Conservation (phyloP, 1,140 invertebrate species). For the Bombus sibiricus region DNA sequence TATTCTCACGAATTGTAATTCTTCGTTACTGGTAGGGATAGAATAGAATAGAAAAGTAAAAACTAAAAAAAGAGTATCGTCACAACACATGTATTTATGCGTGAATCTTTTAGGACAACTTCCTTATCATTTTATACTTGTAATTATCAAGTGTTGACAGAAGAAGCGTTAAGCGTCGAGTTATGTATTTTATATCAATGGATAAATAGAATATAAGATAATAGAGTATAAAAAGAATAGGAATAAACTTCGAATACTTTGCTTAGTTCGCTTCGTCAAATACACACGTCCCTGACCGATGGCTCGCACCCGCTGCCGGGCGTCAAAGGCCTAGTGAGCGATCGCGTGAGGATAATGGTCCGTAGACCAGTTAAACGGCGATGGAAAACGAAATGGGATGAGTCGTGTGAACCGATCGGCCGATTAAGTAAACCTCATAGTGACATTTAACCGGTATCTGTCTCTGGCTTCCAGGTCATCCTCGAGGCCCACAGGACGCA, state of each 20-base stretch:
- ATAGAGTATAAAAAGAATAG: too few relatives aligned
- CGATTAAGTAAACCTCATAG: slow-evolving; percentile 74
- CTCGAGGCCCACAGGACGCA: slow-evolving; percentile 38
- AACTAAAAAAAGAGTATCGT: too few relatives aligned
- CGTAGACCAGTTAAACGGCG: slow-evolving; percentile 63
- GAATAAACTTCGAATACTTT: too few relatives aligned
- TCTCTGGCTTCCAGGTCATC: slow-evolving; percentile 69
- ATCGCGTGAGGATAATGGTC: slow-evolving; percentile 75
- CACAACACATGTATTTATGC: too few relatives aligned
- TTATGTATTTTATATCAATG: too few relatives aligned
- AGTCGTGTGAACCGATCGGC: slow-evolving; percentile 74
- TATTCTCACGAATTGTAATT: not conserved
- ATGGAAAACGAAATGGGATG: slow-evolving; percentile 68
- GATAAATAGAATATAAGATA: too few relatives aligned
- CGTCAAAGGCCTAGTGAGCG: slow-evolving; percentile 48
- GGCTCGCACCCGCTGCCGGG: slow-evolving; percentile 49
- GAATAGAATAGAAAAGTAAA: too few relatives aligned
- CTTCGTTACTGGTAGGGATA: too few relatives aligned
- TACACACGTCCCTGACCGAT: not conserved
- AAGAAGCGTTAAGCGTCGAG: too few relatives aligned
- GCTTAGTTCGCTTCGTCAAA: not conserved
- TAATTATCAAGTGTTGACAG: too few relatives aligned
- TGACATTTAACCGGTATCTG: slow-evolving; percentile 75
- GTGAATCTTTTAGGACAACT: too few relatives aligned
- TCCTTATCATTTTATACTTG: too few relatives aligned